Base-by-base conservation (phyloP, 2,113 vertebrate genomes). In the Acrocephalus kingi region DNA sequence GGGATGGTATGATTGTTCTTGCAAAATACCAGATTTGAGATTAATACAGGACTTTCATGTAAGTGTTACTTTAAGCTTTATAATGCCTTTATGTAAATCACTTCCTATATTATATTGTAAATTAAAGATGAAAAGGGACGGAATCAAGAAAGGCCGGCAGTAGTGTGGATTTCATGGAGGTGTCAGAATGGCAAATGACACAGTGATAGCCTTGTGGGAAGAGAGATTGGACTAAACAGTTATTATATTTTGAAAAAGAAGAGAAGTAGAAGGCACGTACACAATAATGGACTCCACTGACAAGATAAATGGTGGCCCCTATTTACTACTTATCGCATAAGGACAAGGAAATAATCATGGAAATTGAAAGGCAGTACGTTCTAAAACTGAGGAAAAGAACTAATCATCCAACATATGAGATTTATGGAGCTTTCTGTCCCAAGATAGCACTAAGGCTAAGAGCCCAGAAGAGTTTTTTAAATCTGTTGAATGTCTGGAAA, bases 321-420 rank as follows among this genome's bases (percentile, higher is more conserved):
- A 61, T 95, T 95, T 95, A 66, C 66, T 90, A 48, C 85, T 93
- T 82, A 85, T 45, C n/a, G 8, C 56, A 35, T 71, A 78, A 48
- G 66, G 84, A 89, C 85, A 83, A 85, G 82, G 49, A 96, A 92
- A 94, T 94, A 95, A 86, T 93, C 24, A 69, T 2, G 3, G 82
- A 94, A 92, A 90, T 90, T 73, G 90, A 73, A 94, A 87, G 62
- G 54, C 71, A 87, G 52, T 95, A 56, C 55, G 21, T 89, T 89
- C 77, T 91, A 90, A 77, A 90, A 79, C 54, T 58, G 37, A 72
- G 49, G 27, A 75, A 93, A 84, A 68, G 39, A 94, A 59, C 59
- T 71, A 84, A 87, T 91, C 80, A 78, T 84, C 35, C 73, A 84
- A 37, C 68, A 35, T 51, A 45, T 6, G 64, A 94, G 87, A 93